These are phyloP conservation scores for Notarius quadriscutis DNA, from an alignment of 2,113 vertebrate species.

Conservation along the genomic window DNA sequence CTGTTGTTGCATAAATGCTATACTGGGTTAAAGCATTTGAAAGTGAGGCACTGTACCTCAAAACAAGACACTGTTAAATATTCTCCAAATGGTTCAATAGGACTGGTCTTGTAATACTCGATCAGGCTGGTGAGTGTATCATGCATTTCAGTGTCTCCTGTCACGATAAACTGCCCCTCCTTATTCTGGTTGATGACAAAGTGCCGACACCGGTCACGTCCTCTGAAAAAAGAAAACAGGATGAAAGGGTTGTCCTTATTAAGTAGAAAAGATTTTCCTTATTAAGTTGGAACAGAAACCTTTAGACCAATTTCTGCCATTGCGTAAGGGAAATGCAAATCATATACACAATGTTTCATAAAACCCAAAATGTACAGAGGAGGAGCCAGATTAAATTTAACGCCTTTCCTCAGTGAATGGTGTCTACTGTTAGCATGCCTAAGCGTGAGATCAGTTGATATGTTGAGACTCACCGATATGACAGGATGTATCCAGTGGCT, in stretches of 20 bases:
- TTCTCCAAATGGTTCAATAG: conserved; percentile 82
- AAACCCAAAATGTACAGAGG: not conserved
- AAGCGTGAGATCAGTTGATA: conserved; percentile 4
- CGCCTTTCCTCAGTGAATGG: not conserved
- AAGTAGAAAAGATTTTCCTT: not conserved
- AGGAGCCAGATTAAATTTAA: not conserved
- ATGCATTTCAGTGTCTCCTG: conserved; percentile 73
- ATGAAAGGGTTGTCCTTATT: not conserved
- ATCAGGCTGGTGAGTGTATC: conserved; percentile 72
- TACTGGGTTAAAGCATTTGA: not conserved
- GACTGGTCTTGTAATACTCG: conserved; percentile 71
- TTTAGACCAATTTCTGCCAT: not conserved
- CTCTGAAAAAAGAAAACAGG: conserved; percentile 69
- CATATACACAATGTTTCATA: not conserved
- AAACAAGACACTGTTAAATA: conserved; percentile 74
- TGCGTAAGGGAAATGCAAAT: conserved; percentile 39
- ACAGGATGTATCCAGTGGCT: conserved; percentile 82
- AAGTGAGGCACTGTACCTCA: conserved; percentile 65
- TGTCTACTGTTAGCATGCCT: not conserved
- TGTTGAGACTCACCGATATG: conserved; percentile 77
- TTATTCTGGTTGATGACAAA: conserved; percentile 80
- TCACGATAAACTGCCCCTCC: conserved; percentile 73
- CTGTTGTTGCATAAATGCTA: not conserved
- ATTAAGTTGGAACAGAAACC: not conserved
- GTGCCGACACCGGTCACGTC: conserved; percentile 80